These are phyloP conservation scores for Drosophila tsacasi DNA, from an alignment of 1,140 invertebrate genomes.

Conservation along the genomic window DNA sequence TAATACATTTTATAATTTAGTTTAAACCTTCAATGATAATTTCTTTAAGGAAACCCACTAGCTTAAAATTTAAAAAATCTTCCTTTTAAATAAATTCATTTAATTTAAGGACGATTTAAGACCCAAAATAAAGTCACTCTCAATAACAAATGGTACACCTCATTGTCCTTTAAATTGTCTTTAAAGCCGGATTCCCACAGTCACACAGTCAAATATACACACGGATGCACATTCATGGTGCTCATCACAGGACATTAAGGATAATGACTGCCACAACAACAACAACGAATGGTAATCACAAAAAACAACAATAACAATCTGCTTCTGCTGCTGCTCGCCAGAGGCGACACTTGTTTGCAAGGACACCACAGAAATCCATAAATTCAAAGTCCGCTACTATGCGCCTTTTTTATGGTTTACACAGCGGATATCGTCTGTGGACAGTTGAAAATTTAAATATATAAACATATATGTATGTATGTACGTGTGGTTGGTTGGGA, in stretches of 20 bases:
- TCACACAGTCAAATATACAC: constrained; percentile 10
- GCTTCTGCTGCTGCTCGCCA: constrained; percentile 26
- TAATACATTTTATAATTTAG: not conserved
- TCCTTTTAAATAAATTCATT: too few species aligned
- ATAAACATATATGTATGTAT: constrained; percentile 2
- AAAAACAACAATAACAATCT: constrained; percentile 52
- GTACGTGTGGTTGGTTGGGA: too few species aligned
- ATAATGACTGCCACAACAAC: constrained; percentile 62
- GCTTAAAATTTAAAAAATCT: too few species aligned
- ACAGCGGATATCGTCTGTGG: constrained; percentile 7
- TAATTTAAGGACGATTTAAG: not conserved
- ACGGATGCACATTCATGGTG: constrained; percentile 40
- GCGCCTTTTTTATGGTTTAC: constrained; percentile 36
- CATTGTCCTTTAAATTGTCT: constrained; percentile 23
- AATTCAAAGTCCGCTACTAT: constrained; percentile 70
- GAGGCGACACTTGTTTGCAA: constrained; percentile 73
- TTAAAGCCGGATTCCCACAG: constrained; percentile 36
- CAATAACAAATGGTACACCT: not conserved
- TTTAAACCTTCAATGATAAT: not conserved
- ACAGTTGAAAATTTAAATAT: constrained; percentile 12
- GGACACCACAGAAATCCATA: constrained; percentile 81
- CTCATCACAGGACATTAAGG: constrained; percentile 64
- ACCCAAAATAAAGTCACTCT: not conserved
- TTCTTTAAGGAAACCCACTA: too few species aligned
- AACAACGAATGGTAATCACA: constrained; percentile 49